Conservation (phyloP, 2,888 invertebrate genomes). For the Strigamia transsilvanica region DNA sequence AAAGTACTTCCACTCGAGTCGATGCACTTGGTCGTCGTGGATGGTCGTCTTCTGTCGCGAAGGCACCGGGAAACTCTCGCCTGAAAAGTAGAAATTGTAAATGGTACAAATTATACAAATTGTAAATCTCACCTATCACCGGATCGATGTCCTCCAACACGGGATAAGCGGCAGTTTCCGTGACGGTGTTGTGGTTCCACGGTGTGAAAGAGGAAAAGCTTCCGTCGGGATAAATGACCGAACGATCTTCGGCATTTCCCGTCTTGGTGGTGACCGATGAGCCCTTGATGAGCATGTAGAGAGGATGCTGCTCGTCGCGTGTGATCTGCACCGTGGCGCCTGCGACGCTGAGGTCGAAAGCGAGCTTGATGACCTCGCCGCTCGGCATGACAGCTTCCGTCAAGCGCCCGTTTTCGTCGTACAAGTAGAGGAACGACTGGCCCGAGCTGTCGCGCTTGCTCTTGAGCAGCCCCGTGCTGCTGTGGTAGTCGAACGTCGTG, state of each 20-base stretch:
- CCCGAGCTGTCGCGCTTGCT: constrained; percentile 89
- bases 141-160: constrained; percentile 88
- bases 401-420: constrained; percentile 91
- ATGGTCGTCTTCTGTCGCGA: constrained; percentile 90
- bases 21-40: constrained; percentile 87
- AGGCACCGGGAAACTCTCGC: constrained; percentile 89
- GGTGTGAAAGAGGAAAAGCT: constrained; percentile 82
- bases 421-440: constrained; percentile 85
- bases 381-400: constrained; percentile 93
- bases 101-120: no score
- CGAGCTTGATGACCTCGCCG: constrained; percentile 83
- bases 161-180: constrained; percentile 90
- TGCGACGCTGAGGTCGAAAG: constrained; percentile 88
- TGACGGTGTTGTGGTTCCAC: constrained; percentile 87
- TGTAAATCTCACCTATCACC: constrained; percentile 87
- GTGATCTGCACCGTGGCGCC: constrained; percentile 87
- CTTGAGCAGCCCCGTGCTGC: constrained; percentile 85
- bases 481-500: constrained; percentile 92
- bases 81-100: constrained; percentile 47
- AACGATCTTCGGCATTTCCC: constrained; percentile 62
- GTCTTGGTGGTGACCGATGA: constrained; percentile 82
- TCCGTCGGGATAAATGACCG: constrained; percentile 70
- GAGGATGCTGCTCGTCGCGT: constrained; percentile 64
- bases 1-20: constrained; percentile 96
- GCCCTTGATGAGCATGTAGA: constrained; percentile 82